A percentile compares a stretch with the other conserved stretches of the same genome.
Conservation (phyloP, 2,113 vertebrate species). For the Coracopsis vasa region DNA sequence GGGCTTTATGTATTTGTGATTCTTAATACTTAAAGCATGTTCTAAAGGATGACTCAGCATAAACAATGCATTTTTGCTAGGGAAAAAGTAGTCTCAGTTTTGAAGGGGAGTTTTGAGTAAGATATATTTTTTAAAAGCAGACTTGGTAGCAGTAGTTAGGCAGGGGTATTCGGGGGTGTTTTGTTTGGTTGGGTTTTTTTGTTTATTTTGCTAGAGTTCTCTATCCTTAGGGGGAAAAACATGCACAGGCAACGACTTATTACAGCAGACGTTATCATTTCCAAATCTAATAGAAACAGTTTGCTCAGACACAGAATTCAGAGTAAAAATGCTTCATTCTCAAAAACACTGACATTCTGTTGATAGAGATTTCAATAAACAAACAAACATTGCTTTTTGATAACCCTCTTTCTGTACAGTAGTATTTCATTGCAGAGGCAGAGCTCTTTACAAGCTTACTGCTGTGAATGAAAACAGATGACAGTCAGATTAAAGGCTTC, state of each 20-base stretch:
- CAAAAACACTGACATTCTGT: slow-evolving; percentile 31
- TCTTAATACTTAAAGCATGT: background rate
- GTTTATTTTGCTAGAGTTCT: background rate
- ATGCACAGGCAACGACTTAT: slow-evolving; percentile 23
- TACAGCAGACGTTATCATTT: slow-evolving; percentile 9
- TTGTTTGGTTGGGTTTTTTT: background rate
- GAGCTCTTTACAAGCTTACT: slow-evolving; percentile 30
- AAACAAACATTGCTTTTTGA: slow-evolving; percentile 48
- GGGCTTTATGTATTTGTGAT: background rate
- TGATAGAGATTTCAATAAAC: slow-evolving; percentile 44
- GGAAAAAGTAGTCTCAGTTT: background rate
- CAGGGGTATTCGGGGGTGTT: background rate
- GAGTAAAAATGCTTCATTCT: slow-evolving; percentile 38
- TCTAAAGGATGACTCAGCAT: background rate
- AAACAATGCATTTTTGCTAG: slow-evolving; percentile 27
- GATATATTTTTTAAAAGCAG: background rate
- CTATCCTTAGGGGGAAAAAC: background rate
- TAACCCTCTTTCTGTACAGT: slow-evolving; percentile 1
- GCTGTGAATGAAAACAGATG: slow-evolving; percentile 21
- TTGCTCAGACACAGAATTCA: slow-evolving; percentile 40
- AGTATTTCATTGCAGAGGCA: slow-evolving; percentile 23
- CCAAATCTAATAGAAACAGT: slow-evolving; percentile 30
- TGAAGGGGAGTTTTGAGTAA: background rate
- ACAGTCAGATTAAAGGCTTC: slow-evolving; percentile 38
- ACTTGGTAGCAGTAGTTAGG: background rate